Evolutionary conservation across 2,113 vertebrate genomes (phyloP), one percentile per base, ranked within the genome.

Genomic region (Nipponia nippon): DNA sequence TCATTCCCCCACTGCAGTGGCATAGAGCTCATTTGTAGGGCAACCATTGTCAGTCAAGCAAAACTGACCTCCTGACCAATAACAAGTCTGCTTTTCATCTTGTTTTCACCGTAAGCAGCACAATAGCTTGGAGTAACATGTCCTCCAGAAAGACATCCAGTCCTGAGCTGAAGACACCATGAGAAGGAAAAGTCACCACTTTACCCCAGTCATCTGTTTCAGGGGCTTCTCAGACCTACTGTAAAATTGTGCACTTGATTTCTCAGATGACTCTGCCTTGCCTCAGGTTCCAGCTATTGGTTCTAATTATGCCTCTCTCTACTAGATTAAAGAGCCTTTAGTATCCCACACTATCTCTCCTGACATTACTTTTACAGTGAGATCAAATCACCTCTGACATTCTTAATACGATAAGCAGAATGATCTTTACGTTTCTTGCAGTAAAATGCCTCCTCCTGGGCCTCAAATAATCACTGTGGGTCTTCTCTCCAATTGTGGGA

Each of bases 291-390:
- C 44, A 95, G 91, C 40, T 78, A 94, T 61, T 89, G 91, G 56
- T 95, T 95, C 77, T 96, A 96, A 95, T 93, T 93, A 96, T 53
- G 47, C 66, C 49, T 91, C 73, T 89, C 77, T 83, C 87, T 82
- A 76, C 42, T 72, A 95, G 61, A 95, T 91, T 95, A 95, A 89
- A 94, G 73, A 69, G 66, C 30, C 69, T 91, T 97, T 76, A 92
- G 77, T 91, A 95, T 89, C 91, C 53, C 3, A 2, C 78, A 46
- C 47, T 79, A 5, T 84, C 83, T 95, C 91, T 95, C 69, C 58
- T 88, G 89, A 83, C 87, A 70, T 83, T 91, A 87, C 49, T 95
- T 91, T 89, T 76, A 89, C 70, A 73, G 65, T 34, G 70, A 95
- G 75, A 95, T 95, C 65, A 96, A 95, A 93, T 83, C 77, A 94